Conservation (phyloP, 1,140 invertebrate species). For the Listronotus oregonensis region DNA sequence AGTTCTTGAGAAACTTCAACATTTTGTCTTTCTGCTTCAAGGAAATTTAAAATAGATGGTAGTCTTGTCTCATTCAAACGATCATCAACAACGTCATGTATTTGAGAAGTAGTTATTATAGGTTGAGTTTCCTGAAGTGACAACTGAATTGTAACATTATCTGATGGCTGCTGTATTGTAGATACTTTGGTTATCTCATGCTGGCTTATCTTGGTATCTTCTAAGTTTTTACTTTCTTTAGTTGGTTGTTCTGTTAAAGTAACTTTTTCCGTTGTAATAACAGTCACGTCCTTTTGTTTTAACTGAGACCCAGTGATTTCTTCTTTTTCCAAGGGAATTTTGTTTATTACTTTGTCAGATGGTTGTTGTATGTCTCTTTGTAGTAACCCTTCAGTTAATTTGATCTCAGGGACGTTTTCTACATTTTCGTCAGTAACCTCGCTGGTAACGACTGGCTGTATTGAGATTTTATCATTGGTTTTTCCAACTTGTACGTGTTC, state of each 20-base stretch:
- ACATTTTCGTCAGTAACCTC: not conserved
- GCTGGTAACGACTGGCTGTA: too few relatives aligned
- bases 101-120: constrained; percentile 8
- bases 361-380: not conserved
- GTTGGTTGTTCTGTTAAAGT: not conserved
- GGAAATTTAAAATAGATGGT: constrained; percentile 26
- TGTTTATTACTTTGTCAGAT: not conserved
- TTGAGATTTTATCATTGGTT: not conserved
- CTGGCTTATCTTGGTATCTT: too few relatives aligned
- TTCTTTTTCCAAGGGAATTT: not conserved
- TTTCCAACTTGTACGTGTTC: not conserved
- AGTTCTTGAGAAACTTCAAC: not conserved
- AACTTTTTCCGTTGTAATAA: constrained; percentile 10
- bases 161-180: constrained; percentile 26
- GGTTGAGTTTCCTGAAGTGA: constrained; percentile 36
- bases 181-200: constrained; percentile 6
- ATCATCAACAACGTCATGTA: not conserved
- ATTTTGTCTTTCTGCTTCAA: constrained; percentile 32
- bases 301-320: not conserved
- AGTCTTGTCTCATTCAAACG: not conserved
- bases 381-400: not conserved
- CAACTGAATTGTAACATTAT: constrained; percentile 38
- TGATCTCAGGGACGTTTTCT: not conserved
- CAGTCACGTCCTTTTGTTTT: constrained; percentile 10
- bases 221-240: not conserved